phyloP scores from a whole-genome alignment of 2,113 vertebrate species.

The Chaetops frenatus region DNA sequence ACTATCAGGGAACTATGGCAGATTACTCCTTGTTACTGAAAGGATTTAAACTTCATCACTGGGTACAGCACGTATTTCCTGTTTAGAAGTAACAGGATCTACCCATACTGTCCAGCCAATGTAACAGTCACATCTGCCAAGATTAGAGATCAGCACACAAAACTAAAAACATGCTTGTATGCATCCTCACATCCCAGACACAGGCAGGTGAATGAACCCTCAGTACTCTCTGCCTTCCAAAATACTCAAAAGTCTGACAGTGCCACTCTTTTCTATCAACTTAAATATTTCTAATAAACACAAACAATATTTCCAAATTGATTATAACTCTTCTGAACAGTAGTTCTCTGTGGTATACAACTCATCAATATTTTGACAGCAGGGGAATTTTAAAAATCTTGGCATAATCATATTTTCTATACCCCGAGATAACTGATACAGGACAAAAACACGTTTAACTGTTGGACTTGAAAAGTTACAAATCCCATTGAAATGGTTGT shows the following conservation, averaged over 20 bases:
- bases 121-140: not conserved
- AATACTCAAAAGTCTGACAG: not conserved
- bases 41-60: not conserved
- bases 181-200: not conserved
- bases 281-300: not conserved
- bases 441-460: not conserved
- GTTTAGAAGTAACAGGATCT: not conserved
- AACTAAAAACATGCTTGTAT: not conserved
- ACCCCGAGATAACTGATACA: not conserved
- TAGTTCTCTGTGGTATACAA: not conserved
- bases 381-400: not conserved
- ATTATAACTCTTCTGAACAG: not conserved
- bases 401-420: not conserved
- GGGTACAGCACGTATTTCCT: not conserved
- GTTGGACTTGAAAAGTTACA: not conserved
- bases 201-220: not conserved
- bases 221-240: not conserved
- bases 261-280: not conserved
- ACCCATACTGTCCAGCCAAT: not conserved
- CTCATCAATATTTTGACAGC: not conserved
- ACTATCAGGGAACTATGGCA: not conserved
- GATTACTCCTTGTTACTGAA: not conserved
- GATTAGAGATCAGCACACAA: not conserved
- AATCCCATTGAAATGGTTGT: not conserved
- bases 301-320: not conserved